These are phyloP conservation scores for Digitonthophagus gazella DNA, from an alignment of 2,888 invertebrate genomes.

Conservation along the genomic window DNA sequence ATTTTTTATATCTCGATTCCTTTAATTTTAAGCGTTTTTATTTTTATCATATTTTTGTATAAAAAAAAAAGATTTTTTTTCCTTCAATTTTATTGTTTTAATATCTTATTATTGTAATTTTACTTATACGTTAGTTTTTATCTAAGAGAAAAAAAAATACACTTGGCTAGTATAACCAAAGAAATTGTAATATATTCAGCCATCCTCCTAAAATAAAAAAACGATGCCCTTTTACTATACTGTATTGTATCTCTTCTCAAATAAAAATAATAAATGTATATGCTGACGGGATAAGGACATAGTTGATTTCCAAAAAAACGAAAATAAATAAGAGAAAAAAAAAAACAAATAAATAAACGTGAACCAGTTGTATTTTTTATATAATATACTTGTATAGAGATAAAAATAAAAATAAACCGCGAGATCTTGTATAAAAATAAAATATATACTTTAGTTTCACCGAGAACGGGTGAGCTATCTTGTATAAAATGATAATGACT, in stretches of 20 bases:
- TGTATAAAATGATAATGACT: conserved; percentile 35
- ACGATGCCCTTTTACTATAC: neutral
- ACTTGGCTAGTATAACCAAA: conserved; percentile 53
- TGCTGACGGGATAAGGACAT: conserved; percentile 1
- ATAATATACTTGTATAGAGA: conserved; percentile 20
- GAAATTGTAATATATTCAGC: conserved; percentile 50
- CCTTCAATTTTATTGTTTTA: conserved; percentile 35
- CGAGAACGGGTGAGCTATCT: conserved; percentile 35
- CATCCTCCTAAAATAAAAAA: conserved; percentile 34
- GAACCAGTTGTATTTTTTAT: conserved; percentile 37
- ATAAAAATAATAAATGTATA: conserved; percentile 22
- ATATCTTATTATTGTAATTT: conserved; percentile 37
- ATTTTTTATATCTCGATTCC: conserved; percentile 30
- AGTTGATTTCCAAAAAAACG: conserved; percentile 30
- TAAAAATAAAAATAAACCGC: no score
- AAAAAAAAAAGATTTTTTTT: conserved; percentile 28
- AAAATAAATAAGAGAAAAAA: neutral
- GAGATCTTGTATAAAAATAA: neutral
- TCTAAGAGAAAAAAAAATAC: conserved; percentile 37
- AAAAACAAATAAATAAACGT: conserved; percentile 24
- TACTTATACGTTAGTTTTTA: conserved; percentile 35
- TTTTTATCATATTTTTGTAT: conserved; percentile 30
- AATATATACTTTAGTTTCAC: neutral
- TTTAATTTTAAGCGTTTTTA: no score
- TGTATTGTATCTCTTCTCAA: conserved; percentile 31